phyloP scores from a whole-genome alignment of 2,797 vertebrate species.

The Coluber constrictor region DNA sequence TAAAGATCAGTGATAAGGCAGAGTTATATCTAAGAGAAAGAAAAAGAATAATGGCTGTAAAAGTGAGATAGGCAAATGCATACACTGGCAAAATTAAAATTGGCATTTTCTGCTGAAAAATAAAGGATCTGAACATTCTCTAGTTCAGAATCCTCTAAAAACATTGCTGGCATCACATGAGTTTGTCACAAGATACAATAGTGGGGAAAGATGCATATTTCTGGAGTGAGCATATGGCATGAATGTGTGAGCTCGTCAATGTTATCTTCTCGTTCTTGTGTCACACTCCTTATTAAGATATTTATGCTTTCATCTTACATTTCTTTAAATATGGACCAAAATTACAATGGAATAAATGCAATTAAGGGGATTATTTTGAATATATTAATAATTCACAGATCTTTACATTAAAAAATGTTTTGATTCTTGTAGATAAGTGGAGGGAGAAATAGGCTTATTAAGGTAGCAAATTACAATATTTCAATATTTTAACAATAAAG shows the following conservation, averaged over 20 bases:
- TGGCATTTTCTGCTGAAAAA: not conserved
- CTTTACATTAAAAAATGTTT: not conserved
- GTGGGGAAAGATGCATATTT: not conserved
- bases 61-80: not conserved
- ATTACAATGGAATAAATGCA: not conserved
- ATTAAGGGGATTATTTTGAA: not conserved
- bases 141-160: not conserved
- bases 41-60: not conserved
- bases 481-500: not conserved
- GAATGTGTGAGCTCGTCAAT: not conserved
- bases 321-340: not conserved
- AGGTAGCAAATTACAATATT: not conserved
- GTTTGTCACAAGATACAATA: not conserved
- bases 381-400: not conserved
- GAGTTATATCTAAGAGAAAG: not conserved
- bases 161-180: not conserved
- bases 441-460: not conserved
- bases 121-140: not conserved
- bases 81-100: not conserved
- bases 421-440: not conserved
- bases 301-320: not conserved
- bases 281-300: not conserved
- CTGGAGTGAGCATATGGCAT: not conserved
- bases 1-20: not conserved
- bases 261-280: not conserved